Conservation (phyloP, 2,797 vertebrate species). For the Limosa lapponica region DNA sequence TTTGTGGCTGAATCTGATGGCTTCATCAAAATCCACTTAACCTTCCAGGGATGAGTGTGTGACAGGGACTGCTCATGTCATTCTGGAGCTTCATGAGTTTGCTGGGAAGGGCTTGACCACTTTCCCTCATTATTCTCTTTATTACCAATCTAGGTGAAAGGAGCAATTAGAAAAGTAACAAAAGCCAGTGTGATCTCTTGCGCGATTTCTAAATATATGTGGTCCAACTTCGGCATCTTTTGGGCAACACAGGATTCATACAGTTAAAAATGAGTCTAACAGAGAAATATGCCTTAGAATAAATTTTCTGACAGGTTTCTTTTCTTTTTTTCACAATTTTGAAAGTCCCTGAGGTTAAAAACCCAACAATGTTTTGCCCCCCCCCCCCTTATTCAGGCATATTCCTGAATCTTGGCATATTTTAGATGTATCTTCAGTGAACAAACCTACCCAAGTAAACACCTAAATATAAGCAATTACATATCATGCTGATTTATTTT, state of each 20-base stretch:
- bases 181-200: not conserved
- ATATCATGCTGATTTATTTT: not conserved
- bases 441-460: not conserved
- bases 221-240: not conserved
- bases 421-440: not conserved
- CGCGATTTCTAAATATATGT: not conserved
- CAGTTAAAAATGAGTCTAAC: not conserved
- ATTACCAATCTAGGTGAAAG: not conserved
- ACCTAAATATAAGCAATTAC: not conserved
- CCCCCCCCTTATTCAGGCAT: not conserved
- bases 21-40: slow-evolving; percentile 63
- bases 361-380: not conserved
- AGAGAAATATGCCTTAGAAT: not conserved
- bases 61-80: not conserved
- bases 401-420: not conserved
- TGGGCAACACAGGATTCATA: not conserved
- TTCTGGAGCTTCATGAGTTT: not conserved
- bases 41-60: slow-evolving; percentile 16
- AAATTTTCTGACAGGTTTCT: not conserved
- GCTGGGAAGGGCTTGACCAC: not conserved
- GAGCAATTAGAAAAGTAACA: not conserved
- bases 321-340: not conserved
- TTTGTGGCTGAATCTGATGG: slow-evolving; percentile 17
- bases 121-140: not conserved
- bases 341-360: not conserved